Base-by-base conservation (phyloP, 2,888 invertebrate genomes). In the Tortricodes alternella region DNA sequence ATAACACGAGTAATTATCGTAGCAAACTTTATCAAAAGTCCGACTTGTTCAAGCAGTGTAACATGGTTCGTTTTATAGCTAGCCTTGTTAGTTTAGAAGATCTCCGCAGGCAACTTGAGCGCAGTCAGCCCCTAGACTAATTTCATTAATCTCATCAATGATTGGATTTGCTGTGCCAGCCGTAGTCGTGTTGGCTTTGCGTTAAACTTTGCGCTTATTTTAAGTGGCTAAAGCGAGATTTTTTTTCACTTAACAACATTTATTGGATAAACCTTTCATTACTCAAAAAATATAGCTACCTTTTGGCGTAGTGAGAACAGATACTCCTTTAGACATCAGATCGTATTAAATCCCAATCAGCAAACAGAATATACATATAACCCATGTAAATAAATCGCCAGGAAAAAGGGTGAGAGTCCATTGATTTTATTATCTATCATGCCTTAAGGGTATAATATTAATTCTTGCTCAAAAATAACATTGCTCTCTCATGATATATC, bases 61-160 rank as follows among this genome's bases (percentile, higher is more conserved):
- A 39, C 46, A 24, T 34, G 39, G n/a, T 68, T n/a, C 38, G 18
- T 18, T 53, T 52, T 46, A 57, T 51, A 62, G 50, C 51, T 39
- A 19, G 59, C 64, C 62, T 46, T 58, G 41, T 61, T 59, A 50
- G 37, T 49, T 59, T 53, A 38, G 66, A 69, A 71, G 71, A 73
- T 67, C 66, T 71, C 71, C 70, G 65, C 70, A 63, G 62, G 65
- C 65, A 66, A 70, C 59, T 66, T 70, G 60, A 61, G 57, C 41
- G n/a, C 44, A 50, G 53, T 50, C 53, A 50, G 56, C 49, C 62
- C 63, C 64, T 67, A 67, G 72, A 71, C 77, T 81, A 79, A 83
- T 81, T 82, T 75, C 70, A 82, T 83, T 83, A 80, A 80, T 80
- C 76, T 71, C 64, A 53, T 48, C 68, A 74, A 73, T 76, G 81